These are phyloP conservation scores for Fragum sueziense DNA, from an alignment of 2,888 invertebrate genomes.

Conservation along the genomic window DNA sequence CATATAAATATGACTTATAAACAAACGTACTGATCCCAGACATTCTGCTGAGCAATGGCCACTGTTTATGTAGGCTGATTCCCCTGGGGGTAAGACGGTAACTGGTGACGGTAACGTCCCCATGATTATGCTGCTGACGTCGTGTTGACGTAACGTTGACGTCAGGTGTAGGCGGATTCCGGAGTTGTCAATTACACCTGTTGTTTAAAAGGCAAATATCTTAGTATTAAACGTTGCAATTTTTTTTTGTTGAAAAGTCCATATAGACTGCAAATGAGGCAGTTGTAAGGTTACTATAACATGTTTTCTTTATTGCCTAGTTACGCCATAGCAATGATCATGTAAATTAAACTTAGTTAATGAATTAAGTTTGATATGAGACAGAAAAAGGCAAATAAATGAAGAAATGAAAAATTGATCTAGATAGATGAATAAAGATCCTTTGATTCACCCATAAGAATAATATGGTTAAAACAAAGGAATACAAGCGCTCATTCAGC, in stretches of 20 bases:
- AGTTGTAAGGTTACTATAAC: neutral
- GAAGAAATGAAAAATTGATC: too few relatives aligned
- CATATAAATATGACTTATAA: too few relatives aligned
- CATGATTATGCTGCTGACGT: conserved; percentile 88
- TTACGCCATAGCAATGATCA: neutral
- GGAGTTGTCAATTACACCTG: conserved; percentile 82
- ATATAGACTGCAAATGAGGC: neutral
- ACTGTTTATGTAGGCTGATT: conserved; percentile 4
- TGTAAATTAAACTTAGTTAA: neutral
- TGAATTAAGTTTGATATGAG: neutral
- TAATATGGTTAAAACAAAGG: too few relatives aligned
- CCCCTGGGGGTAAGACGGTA: conserved; percentile 2
- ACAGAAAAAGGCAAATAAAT: neutral
- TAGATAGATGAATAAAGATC: too few relatives aligned
- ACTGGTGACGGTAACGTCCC: conserved; percentile 35
- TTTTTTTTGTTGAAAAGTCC: neutral
- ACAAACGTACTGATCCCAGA: neutral
- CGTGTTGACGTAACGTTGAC: conserved; percentile 88
- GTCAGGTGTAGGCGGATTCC: conserved; percentile 92
- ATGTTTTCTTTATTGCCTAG: too few relatives aligned
- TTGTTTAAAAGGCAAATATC: neutral
- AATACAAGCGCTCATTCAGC: too few relatives aligned
- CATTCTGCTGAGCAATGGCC: conserved; percentile 12
- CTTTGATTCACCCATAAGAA: too few relatives aligned
- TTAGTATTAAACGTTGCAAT: neutral